phyloP scores from a whole-genome alignment of 2,797 vertebrate genomes.

The Fundulus diaphanus region DNA sequence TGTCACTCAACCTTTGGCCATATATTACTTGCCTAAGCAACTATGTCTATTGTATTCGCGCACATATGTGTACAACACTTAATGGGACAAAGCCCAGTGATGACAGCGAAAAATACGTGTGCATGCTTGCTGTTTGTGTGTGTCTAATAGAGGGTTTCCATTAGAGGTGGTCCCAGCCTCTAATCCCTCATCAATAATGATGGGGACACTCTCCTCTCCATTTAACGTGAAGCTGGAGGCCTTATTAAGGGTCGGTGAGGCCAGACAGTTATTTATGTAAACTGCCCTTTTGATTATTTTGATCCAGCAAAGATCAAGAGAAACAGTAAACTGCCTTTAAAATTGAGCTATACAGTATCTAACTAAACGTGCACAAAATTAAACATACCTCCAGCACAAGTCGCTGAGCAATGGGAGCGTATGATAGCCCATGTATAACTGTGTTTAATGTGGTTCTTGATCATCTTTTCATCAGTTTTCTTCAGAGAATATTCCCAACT shows the following conservation, averaged over 20 bases:
- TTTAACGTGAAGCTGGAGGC: constrained; percentile 68
- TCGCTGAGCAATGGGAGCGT: constrained; percentile 85
- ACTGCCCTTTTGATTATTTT: constrained; percentile 18
- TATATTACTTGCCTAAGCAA: constrained; percentile 44
- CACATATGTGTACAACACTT: constrained; percentile 39
- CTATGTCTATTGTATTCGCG: constrained; percentile 23
- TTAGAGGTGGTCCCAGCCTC: constrained; percentile 45
- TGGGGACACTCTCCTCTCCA: constrained; percentile 60
- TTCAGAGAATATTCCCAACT: constrained; percentile 88
- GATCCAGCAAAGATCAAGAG: constrained; percentile 14
- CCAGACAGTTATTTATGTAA: constrained; percentile 39
- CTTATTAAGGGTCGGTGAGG: constrained; percentile 68
- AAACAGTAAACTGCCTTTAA: constrained; percentile 1
- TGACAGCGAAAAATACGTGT: constrained; percentile 44
- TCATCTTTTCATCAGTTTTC: constrained; percentile 66
- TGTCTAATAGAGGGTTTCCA: constrained; percentile 66
- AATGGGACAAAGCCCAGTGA: constrained; percentile 40
- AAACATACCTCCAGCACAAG: constrained; percentile 87
- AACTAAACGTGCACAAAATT: neutral
- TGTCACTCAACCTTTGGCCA: constrained; percentile 34
- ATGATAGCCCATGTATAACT: constrained; percentile 87
- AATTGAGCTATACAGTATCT: neutral
- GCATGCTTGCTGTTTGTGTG: constrained; percentile 32
- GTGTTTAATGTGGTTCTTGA: constrained; percentile 72
- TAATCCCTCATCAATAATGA: constrained; percentile 65